Evolutionary conservation across 2,797 vertebrate genomes (phyloP), one percentile per base, ranked within the genome.

Genomic region (Scleropages formosus): DNA sequence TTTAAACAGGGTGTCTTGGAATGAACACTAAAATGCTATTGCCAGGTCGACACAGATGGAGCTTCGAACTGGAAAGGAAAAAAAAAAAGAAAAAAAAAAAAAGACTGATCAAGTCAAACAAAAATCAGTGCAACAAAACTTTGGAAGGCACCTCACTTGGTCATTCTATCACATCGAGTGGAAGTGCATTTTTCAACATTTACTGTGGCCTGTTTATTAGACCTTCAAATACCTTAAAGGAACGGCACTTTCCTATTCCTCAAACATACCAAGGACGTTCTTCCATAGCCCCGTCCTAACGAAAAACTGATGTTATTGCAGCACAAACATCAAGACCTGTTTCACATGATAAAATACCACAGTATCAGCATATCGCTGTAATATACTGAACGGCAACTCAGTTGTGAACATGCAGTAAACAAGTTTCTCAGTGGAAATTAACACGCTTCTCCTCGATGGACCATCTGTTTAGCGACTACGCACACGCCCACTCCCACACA

Each of bases 1-100:
- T 75, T 75, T 69, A 59, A 60, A 69, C 15, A 24, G 51, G 64
- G n/a, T 60, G 56, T 75, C 65, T 22, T 68, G 65, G 27, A 75
- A 46, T 26, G 39, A 75, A 47, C 51, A 49, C 64, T 61, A 58
- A 75, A 75, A 69, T 60, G 20, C 39, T 66, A 58, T n/a, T 49
- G 60, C 68, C 10, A 12, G 26, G 65, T 69, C 46, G 73, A 64
- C 46, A 58, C 74, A 68, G 65, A 53, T 49, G 44, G 64, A 68
- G 56, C 64, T 74, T 75, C 47, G 47, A 13, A 67, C 1, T 16
- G 16, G 16, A 62, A 61, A 15, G 60, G 24, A 49, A 13, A 60
- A 47, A 68, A 49, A 26, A 18, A 39, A 16, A 8, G 12, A 61
- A 15, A 60, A 24, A 49, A 13, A 60, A 47, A 68, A 49, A 26